Percentiles rank a stretch among this genome's conserved stretches.
phyloP scores from a whole-genome alignment of 2,797 vertebrate species.

The Esox masquinongy region DNA sequence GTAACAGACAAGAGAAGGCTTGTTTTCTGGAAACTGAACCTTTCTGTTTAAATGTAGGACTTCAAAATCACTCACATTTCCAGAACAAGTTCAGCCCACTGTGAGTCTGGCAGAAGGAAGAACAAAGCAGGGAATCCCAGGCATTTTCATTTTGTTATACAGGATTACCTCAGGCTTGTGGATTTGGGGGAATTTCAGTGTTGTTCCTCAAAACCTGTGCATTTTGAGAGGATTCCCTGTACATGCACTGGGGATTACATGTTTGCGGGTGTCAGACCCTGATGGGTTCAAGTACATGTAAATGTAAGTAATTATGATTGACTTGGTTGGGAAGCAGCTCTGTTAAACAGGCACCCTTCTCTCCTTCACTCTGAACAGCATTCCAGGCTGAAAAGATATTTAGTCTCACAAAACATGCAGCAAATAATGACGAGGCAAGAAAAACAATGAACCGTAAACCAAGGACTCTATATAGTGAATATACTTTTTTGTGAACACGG shows the following conservation, averaged over 20 bases:
- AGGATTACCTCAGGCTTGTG: constrained; percentile 54
- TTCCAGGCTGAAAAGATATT: constrained; percentile 64
- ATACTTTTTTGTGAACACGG: not conserved
- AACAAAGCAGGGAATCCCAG: constrained; percentile 38
- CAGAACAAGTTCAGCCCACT: not conserved
- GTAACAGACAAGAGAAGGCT: too few relatives aligned
- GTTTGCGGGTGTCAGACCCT: not conserved
- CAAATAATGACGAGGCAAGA: constrained; percentile 47
- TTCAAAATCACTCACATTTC: not conserved
- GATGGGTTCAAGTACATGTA: not conserved
- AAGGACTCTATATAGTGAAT: not conserved
- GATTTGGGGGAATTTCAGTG: constrained; percentile 60
- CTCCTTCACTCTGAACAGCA: constrained; percentile 28
- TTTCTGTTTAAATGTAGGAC: too few relatives aligned
- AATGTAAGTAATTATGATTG: constrained; percentile 37
- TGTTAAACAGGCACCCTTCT: not conserved
- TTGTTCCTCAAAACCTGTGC: constrained; percentile 58
- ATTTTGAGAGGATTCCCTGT: constrained; percentile 42
- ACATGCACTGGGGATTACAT: constrained; percentile 34
- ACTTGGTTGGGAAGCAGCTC: constrained; percentile 26
- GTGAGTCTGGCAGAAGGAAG: not conserved
- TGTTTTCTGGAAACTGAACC: too few relatives aligned
- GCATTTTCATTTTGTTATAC: constrained; percentile 27
- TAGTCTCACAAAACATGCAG: constrained; percentile 53
- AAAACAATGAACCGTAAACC: constrained; percentile 40